phyloP scores from a whole-genome alignment of 1,140 invertebrate species.

The Campoletis sonorensis region DNA sequence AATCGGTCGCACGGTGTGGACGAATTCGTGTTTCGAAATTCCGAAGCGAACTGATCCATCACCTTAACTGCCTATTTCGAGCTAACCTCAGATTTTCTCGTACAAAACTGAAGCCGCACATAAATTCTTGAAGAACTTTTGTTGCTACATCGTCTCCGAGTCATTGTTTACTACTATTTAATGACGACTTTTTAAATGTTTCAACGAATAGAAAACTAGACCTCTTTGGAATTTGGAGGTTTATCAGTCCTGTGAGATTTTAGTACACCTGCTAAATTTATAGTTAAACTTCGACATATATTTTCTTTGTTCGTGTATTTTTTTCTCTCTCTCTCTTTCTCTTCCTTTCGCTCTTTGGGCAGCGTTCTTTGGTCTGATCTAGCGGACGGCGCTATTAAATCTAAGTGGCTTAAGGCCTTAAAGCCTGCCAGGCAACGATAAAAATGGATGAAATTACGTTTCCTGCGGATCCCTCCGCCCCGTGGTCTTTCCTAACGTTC shows the following conservation, averaged over 20 bases:
- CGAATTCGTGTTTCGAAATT: no score
- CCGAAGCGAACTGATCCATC: no score
- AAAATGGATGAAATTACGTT: constrained; percentile 73
- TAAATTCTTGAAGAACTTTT: background rate
- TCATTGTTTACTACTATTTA: no score
- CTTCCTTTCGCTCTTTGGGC: background rate
- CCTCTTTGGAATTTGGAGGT: background rate
- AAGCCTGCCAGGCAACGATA: constrained; percentile 69
- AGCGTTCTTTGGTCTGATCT: constrained; percentile 43
- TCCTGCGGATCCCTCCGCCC: constrained; percentile 8
- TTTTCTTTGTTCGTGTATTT: no score
- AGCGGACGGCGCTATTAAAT: constrained; percentile 69
- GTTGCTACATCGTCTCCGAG: background rate
- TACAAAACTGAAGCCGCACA: background rate
- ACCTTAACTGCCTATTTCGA: constrained; percentile 27
- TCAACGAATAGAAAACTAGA: background rate
- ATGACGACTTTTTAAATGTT: no score
- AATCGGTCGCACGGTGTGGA: no score
- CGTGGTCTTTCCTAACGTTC: no score
- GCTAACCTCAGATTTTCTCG: background rate
- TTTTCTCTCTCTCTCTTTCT: no score
- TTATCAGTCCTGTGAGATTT: no score
- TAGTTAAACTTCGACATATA: background rate
- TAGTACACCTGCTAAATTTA: background rate
- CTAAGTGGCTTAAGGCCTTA: constrained; percentile 73